phyloP scores from a whole-genome alignment of 2,888 invertebrate genomes.

The Caenorhabditis wallacei region DNA sequence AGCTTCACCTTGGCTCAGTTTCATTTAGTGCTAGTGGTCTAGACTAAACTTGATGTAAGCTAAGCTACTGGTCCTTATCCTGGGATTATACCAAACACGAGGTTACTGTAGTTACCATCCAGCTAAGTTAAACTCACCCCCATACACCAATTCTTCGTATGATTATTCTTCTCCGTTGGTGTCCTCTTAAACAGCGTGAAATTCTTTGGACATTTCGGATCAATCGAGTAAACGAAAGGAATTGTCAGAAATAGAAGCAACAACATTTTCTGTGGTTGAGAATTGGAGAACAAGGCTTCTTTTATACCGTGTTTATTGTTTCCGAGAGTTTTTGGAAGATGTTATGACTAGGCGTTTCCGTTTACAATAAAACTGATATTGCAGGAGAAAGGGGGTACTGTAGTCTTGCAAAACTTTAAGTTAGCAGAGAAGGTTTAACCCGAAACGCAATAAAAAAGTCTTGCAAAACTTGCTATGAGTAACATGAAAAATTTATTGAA shows the following conservation, averaged over 20 bases:
- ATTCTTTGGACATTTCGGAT: constrained; percentile 19
- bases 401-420: no score
- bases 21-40: no score
- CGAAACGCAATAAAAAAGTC: no score
- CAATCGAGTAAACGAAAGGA: background rate
- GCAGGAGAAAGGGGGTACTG: no score
- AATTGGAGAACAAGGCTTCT: background rate
- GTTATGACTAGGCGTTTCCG: background rate
- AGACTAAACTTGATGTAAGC: no score
- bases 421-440: no score
- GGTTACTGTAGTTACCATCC: background rate
- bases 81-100: background rate
- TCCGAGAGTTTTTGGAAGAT: background rate
- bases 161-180: background rate
- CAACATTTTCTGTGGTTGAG: background rate
- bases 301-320: background rate
- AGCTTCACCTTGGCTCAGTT: no score
- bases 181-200: constrained; percentile 9
- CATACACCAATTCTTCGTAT: background rate
- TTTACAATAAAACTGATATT: no score
- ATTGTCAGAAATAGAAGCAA: constrained; percentile 18
- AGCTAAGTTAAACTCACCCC: background rate
- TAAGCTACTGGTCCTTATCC: no score
- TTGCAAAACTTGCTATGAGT: no score
- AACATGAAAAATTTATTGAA: background rate